Conservation (phyloP, 2,797 vertebrate species). For the Cynopterus sphinx region DNA sequence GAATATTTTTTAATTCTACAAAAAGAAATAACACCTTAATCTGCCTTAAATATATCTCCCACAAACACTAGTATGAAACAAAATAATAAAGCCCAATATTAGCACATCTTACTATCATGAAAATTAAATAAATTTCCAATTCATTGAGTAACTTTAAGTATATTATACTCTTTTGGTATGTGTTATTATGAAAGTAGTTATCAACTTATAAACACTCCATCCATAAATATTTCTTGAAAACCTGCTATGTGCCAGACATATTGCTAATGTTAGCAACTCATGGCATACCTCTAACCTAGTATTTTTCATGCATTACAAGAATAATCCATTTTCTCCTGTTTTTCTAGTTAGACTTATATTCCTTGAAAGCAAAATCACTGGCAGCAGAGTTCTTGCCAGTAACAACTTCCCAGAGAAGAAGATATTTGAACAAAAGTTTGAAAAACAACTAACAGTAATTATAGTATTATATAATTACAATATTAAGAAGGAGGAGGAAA, state of each 20-base stretch:
- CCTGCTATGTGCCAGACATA: background rate
- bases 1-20: background rate
- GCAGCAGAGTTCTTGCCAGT: background rate
- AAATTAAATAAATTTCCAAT: conserved; percentile 5
- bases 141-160: background rate
- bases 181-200: background rate
- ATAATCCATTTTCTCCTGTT: background rate
- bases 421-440: background rate
- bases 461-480: background rate
- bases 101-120: background rate
- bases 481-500: background rate
- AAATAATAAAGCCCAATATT: background rate
- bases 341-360: background rate
- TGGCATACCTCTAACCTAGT: background rate
- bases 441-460: background rate
- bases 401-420: background rate
- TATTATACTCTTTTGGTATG: background rate
- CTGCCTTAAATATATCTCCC: background rate
- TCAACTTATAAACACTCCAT: background rate
- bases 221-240: background rate
- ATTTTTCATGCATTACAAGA: background rate
- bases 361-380: conserved; percentile 11
- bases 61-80: background rate
- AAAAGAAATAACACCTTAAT: background rate
- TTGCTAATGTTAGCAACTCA: background rate